A percentile compares a stretch with the other conserved stretches of the same genome.
These are phyloP conservation scores for Etheostoma cragini DNA, from an alignment of 2,113 vertebrate species.

Conservation along the genomic window DNA sequence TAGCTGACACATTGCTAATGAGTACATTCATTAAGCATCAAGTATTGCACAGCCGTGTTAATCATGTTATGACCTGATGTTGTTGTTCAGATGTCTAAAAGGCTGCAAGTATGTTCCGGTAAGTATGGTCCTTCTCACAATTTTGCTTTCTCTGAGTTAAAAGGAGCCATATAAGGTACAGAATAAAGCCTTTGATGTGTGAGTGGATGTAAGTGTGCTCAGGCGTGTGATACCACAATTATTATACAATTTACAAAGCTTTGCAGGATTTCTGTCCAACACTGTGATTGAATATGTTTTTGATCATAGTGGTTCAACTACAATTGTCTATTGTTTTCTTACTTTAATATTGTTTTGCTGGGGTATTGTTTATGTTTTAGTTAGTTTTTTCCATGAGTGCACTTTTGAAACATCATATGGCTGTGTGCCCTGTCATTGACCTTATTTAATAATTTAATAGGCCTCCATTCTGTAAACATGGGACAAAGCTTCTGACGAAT, in stretches of 20 bases:
- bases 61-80: slow-evolving; percentile 34
- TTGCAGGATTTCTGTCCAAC: slow-evolving; percentile 8
- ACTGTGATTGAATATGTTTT: neutral
- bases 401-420: slow-evolving; percentile 10
- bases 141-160: slow-evolving; percentile 33
- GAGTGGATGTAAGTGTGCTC: slow-evolving; percentile 1
- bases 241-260: slow-evolving; percentile 12
- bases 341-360: slow-evolving; percentile 28
- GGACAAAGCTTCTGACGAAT: slow-evolving; percentile 13
- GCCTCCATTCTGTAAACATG: neutral
- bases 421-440: neutral
- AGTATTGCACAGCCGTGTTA: slow-evolving; percentile 35
- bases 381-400: neutral
- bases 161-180: slow-evolving; percentile 59
- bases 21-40: slow-evolving; percentile 55
- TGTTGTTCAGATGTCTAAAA: slow-evolving; percentile 44
- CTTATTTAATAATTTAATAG: slow-evolving; percentile 23
- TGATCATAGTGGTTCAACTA: slow-evolving; percentile 6
- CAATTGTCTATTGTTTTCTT: slow-evolving; percentile 31
- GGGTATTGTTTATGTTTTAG: slow-evolving; percentile 23
- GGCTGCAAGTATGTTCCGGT: slow-evolving; percentile 21
- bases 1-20: slow-evolving; percentile 53
- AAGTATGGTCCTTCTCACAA: slow-evolving; percentile 27
- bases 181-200: slow-evolving; percentile 33
- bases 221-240: neutral